A percentile compares a stretch with the other conserved stretches of the same genome.
Conservation (phyloP, 2,888 invertebrate genomes). For the Hydrotaea cyrtoneurina region DNA sequence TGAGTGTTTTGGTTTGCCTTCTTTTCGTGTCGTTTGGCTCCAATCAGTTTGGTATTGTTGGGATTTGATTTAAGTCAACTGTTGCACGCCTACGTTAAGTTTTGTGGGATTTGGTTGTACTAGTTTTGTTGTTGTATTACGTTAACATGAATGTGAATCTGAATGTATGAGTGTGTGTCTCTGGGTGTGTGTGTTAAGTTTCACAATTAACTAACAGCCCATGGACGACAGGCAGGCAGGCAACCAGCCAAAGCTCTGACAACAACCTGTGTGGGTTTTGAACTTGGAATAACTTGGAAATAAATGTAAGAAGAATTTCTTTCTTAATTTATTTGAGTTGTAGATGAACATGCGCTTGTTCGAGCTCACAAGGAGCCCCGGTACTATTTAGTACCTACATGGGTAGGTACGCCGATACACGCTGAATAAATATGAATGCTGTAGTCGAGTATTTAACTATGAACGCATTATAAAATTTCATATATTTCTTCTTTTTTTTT, state of each 20-base stretch:
- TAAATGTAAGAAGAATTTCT: slow-evolving; percentile 24
- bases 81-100: slow-evolving; percentile 35
- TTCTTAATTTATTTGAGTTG: slow-evolving; percentile 26
- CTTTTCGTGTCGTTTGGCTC: neutral
- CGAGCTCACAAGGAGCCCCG: neutral
- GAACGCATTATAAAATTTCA: neutral
- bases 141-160: neutral
- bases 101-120: slow-evolving; percentile 22
- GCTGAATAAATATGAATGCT: neutral
- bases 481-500: no score
- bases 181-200: slow-evolving; percentile 15
- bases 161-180: neutral
- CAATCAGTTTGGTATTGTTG: slow-evolving; percentile 14
- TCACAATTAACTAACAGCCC: slow-evolving; percentile 42
- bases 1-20: neutral
- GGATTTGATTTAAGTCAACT: slow-evolving; percentile 32
- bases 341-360: neutral
- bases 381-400: neutral
- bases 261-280: slow-evolving; percentile 63
- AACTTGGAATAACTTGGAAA: slow-evolving; percentile 47
- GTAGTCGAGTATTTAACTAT: neutral
- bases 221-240: neutral
- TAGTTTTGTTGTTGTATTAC: neutral
- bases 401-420: neutral
- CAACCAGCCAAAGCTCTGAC: neutral